These are phyloP conservation scores for Chelmon rostratus DNA, from an alignment of 2,797 vertebrate genomes.

Conservation along the genomic window DNA sequence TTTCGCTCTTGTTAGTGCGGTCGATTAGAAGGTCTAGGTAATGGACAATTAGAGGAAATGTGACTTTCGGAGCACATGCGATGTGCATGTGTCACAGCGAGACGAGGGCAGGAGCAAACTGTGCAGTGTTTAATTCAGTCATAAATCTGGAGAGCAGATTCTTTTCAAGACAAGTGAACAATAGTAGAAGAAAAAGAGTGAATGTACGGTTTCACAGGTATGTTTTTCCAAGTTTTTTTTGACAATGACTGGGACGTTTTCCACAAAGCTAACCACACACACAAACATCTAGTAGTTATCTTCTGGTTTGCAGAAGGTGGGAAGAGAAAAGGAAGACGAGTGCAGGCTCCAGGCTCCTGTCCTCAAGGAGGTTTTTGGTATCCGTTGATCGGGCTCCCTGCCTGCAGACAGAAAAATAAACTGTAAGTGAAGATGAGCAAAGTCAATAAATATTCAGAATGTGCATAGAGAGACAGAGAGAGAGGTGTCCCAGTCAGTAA, in stretches of 20 bases:
- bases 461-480: constrained; percentile 18
- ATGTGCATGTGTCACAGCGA: constrained; percentile 57
- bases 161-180: constrained; percentile 51
- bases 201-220: constrained; percentile 32
- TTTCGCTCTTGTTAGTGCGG: constrained; percentile 44
- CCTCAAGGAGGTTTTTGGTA: constrained; percentile 82
- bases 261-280: constrained; percentile 38
- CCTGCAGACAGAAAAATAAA: constrained; percentile 77
- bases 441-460: constrained; percentile 56
- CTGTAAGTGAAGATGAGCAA: constrained; percentile 58
- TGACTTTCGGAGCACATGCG: constrained; percentile 55
- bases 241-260: constrained; percentile 54
- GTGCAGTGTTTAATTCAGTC: constrained; percentile 37
- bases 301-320: constrained; percentile 55
- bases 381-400: constrained; percentile 59
- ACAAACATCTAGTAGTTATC: constrained; percentile 46
- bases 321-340: constrained; percentile 45
- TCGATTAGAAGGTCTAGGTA: constrained; percentile 67
- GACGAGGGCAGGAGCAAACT: constrained; percentile 7
- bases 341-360: constrained; percentile 45
- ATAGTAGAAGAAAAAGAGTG: constrained; percentile 35
- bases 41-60: constrained; percentile 65
- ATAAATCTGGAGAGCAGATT: constrained; percentile 33
- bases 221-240: constrained; percentile 33
- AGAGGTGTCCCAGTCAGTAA: constrained; percentile 1